Conservation (phyloP, 1,140 invertebrate species). For the Hypsibius dujardini region DNA sequence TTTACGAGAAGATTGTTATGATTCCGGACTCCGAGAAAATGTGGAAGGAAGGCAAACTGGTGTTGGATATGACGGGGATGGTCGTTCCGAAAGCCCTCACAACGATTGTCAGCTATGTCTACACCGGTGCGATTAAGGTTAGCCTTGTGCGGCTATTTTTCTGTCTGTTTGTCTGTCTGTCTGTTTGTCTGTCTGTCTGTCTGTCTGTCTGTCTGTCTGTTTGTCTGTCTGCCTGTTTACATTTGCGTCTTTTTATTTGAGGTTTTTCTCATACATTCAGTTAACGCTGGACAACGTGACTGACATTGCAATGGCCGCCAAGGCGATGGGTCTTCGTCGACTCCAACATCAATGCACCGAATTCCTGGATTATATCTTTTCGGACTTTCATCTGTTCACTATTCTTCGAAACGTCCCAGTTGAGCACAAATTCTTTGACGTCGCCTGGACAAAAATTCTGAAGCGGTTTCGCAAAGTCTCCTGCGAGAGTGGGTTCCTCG, state of each 20-base stretch:
- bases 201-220: not conserved
- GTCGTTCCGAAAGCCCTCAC: not conserved
- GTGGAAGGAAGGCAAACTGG: conserved; percentile 5
- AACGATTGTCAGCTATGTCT: not conserved
- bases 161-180: no score
- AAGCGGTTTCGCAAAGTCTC: not conserved
- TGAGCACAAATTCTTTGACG: conserved; percentile 10
- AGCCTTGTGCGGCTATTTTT: not conserved
- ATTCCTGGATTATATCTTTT: conserved; percentile 1
- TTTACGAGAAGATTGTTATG: conserved; percentile 6
- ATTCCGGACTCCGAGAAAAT: not conserved
- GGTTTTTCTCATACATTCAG: not conserved
- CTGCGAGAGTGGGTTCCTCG: not conserved
- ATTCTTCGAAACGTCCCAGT: not conserved
- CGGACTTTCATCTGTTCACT: conserved; percentile 1
- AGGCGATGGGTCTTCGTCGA: not conserved
- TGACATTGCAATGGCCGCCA: not conserved
- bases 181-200: no score
- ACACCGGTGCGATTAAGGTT: conserved; percentile 6
- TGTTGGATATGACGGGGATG: conserved; percentile 5
- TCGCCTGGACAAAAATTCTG: conserved; percentile 9
- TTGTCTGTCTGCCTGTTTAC: not conserved
- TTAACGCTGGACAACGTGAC: conserved; percentile 9
- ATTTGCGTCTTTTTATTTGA: not conserved
- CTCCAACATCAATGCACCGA: not conserved